These are phyloP conservation scores for Ariopsis seemanni DNA, from an alignment of 2,113 vertebrate genomes.

Conservation along the genomic window DNA sequence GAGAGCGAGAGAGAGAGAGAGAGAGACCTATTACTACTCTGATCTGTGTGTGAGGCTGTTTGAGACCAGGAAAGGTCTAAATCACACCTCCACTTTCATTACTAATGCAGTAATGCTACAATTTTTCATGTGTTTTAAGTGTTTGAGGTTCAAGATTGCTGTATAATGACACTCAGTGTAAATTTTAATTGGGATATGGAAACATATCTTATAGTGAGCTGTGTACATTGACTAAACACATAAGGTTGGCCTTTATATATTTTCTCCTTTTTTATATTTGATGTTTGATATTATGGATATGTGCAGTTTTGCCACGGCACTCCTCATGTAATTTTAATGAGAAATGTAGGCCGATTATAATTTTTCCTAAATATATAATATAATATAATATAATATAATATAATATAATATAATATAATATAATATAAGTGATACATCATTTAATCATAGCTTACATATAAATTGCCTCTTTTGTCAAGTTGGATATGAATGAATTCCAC, in stretches of 20 bases:
- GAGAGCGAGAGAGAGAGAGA: constrained; percentile 5
- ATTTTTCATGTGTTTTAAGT: background rate
- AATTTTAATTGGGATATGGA: background rate
- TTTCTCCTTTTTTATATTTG: background rate
- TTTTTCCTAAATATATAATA: background rate
- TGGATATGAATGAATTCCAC: background rate
- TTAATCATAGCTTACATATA: background rate
- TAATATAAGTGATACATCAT: background rate
- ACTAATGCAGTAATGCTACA: background rate
- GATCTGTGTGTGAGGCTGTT: background rate
- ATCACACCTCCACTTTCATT: constrained; percentile 16
- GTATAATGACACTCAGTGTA: background rate
- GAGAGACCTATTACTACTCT: background rate
- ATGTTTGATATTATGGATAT: background rate
- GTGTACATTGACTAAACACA: background rate
- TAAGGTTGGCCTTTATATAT: background rate
- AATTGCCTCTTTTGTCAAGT: background rate
- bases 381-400: background rate
- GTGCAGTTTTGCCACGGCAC: background rate
- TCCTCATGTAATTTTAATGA: background rate
- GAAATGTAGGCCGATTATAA: background rate
- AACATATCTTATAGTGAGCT: background rate
- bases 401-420: constrained; percentile 1
- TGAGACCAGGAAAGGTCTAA: constrained; percentile 32
- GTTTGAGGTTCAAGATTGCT: background rate